phyloP scores from a whole-genome alignment of 2,888 invertebrate genomes.

The Leucania comma region DNA sequence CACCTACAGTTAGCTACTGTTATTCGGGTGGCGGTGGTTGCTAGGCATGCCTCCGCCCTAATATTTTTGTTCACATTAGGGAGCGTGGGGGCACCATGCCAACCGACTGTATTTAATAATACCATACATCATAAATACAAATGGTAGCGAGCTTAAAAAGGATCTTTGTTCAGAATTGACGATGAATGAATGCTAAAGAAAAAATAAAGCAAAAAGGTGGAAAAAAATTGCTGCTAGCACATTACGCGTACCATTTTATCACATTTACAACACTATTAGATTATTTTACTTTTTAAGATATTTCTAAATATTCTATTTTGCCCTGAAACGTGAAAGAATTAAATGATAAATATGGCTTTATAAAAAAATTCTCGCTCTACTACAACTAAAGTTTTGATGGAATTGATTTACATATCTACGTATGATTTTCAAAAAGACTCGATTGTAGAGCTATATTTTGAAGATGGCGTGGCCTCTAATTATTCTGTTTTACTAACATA shows the following conservation, averaged over 20 bases:
- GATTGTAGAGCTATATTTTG: conserved; percentile 3
- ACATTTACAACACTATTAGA: not conserved
- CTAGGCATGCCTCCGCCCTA: conserved; percentile 64
- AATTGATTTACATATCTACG: not conserved
- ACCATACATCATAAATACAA: conserved; percentile 57
- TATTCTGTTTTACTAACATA: conserved; percentile 35
- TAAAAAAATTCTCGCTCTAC: not conserved
- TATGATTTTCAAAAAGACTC: conserved; percentile 4
- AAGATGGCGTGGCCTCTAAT: conserved; percentile 27
- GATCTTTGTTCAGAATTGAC: conserved; percentile 29
- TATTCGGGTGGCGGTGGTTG: conserved; percentile 62
- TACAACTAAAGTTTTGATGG: not conserved
- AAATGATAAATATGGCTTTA: conserved; percentile 1
- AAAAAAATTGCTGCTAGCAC: not conserved
- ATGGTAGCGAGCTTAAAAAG: conserved; percentile 39
- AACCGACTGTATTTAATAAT: conserved; percentile 60
- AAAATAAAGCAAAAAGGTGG: not conserved
- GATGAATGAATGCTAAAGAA: conserved; percentile 24
- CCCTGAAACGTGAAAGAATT: not conserved
- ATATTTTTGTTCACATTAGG: conserved; percentile 65
- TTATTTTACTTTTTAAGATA: not conserved
- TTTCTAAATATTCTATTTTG: not conserved
- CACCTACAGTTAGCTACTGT: conserved; percentile 50
- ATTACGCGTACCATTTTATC: not conserved
- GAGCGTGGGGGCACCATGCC: conserved; percentile 64